A percentile compares a stretch with the other conserved stretches of the same genome.
phyloP scores from a whole-genome alignment of 2,113 vertebrate species.

The Emydocephalus ijimae region DNA sequence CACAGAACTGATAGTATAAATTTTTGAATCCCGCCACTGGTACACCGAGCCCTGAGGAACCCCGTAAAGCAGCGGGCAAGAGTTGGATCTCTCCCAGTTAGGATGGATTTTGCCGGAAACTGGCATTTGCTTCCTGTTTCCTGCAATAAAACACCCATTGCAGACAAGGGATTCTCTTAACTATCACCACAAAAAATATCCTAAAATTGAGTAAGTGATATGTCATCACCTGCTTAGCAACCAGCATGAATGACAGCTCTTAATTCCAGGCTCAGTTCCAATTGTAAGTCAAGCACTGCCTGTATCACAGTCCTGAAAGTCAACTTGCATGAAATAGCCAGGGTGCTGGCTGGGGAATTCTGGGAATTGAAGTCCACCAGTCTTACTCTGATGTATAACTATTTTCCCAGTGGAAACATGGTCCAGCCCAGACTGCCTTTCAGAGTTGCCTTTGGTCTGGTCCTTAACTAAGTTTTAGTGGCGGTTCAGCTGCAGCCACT shows the following conservation, averaged over 20 bases:
- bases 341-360: background rate
- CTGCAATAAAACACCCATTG: background rate
- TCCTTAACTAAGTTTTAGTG: background rate
- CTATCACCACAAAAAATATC: background rate
- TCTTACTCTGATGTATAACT: background rate
- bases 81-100: too few species aligned
- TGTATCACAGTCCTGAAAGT: background rate
- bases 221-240: background rate
- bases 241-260: background rate
- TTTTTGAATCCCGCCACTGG: too few species aligned
- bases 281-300: fast-evolving
- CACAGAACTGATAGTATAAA: too few species aligned
- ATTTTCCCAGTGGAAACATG: background rate
- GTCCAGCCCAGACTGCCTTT: background rate
- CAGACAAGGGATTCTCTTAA: background rate
- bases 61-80: too few species aligned
- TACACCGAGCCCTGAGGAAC: too few species aligned
- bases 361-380: background rate
- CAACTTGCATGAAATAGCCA: background rate
- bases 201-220: background rate
- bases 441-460: background rate
- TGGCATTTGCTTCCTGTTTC: background rate
- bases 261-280: background rate
- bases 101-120: background rate
- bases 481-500: background rate